Conservation (phyloP, 2,888 invertebrate species). For the Drosophila flavopinicola region DNA sequence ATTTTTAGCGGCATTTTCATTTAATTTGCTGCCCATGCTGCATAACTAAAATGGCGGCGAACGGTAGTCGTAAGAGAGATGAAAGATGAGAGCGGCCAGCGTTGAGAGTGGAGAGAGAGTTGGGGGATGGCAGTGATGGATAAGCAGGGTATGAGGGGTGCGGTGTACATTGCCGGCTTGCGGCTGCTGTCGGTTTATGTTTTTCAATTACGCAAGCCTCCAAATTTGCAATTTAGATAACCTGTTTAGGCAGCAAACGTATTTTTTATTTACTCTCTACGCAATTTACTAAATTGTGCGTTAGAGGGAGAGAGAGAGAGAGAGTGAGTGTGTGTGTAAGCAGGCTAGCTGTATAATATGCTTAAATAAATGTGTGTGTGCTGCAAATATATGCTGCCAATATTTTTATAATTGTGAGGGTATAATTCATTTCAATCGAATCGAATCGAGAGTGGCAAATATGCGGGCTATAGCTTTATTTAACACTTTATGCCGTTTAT, state of each 20-base stretch:
- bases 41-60: conserved; percentile 66
- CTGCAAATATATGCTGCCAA: conserved; percentile 15
- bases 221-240: conserved; percentile 75
- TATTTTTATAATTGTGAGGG: conserved; percentile 12
- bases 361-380: conserved; percentile 9
- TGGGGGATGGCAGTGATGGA: conserved; percentile 1
- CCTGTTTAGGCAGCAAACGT: conserved; percentile 34
- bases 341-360: background rate
- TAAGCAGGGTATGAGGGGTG: background rate
- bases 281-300: conserved; percentile 50
- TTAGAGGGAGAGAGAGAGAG: background rate
- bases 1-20: conserved; percentile 74
- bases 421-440: conserved; percentile 1
- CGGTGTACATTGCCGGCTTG: background rate
- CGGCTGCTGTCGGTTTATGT: conserved; percentile 30
- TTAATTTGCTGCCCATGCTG: conserved; percentile 73
- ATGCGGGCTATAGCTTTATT: background rate
- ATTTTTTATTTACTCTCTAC: conserved; percentile 9
- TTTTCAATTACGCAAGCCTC: conserved; percentile 71
- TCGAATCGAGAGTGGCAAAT: background rate
- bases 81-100: conserved; percentile 25
- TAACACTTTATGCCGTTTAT: background rate
- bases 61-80: conserved; percentile 44
- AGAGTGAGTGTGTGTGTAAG: background rate
- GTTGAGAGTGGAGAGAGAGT: background rate